A percentile compares a stretch with the other conserved stretches of the same genome.
These are phyloP conservation scores for Xerus inauris DNA, from an alignment of 2,113 vertebrate genomes.

Conservation along the genomic window DNA sequence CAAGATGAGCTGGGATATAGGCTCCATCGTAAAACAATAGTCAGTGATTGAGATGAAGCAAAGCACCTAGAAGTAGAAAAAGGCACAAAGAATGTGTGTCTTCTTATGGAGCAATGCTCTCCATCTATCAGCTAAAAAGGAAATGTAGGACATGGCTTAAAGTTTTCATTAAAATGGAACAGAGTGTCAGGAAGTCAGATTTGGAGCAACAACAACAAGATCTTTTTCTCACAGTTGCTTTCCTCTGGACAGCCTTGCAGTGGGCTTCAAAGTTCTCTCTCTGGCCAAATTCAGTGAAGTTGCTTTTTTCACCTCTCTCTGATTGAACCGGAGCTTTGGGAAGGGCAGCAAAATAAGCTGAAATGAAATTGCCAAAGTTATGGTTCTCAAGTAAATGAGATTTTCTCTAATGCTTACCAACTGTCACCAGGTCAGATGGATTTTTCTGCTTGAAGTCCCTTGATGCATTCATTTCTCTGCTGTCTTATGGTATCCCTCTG, in stretches of 20 bases:
- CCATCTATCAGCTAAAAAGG: slow-evolving; percentile 40
- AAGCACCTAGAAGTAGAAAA: slow-evolving; percentile 40
- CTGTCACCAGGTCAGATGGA: slow-evolving; percentile 77
- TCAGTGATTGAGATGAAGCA: slow-evolving; percentile 61
- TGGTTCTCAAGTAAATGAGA: slow-evolving; percentile 77
- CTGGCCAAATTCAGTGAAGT: slow-evolving; percentile 48
- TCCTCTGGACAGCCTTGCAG: slow-evolving; percentile 4
- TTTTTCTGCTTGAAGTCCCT: slow-evolving; percentile 76
- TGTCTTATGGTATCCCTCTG: slow-evolving; percentile 52
- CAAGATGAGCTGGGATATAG: slow-evolving; percentile 56
- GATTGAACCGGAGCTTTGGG: slow-evolving; percentile 68
- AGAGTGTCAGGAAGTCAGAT: background rate
- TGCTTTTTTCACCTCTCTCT: slow-evolving; percentile 51
- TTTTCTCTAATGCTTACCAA: slow-evolving; percentile 80
- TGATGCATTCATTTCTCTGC: slow-evolving; percentile 71
- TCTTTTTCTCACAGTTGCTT: slow-evolving; percentile 59
- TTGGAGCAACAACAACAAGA: slow-evolving; percentile 42
- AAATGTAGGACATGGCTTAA: slow-evolving; percentile 42
- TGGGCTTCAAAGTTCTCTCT: slow-evolving; percentile 49
- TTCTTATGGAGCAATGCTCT: background rate
- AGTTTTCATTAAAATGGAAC: slow-evolving; percentile 67
- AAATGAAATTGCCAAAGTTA: slow-evolving; percentile 81
- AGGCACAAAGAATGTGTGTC: slow-evolving; percentile 5
- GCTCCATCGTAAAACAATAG: slow-evolving; percentile 44
- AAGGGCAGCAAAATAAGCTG: slow-evolving; percentile 63